These are phyloP conservation scores for Neoniphon sammara DNA, from an alignment of 2,797 vertebrate genomes.

Conservation along the genomic window DNA sequence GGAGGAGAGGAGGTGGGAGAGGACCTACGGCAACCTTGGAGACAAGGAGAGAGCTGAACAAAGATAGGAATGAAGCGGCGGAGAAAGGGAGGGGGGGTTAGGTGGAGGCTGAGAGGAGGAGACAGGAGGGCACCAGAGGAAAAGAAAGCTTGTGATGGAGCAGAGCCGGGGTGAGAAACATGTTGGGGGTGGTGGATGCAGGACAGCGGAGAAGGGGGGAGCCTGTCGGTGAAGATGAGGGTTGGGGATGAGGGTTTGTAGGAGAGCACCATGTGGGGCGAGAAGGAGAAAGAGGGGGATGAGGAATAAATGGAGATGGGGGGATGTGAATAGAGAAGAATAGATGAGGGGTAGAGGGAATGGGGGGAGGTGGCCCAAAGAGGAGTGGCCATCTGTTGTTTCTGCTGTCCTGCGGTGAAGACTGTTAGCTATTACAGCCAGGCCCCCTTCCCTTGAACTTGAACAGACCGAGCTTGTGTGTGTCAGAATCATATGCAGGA, in stretches of 20 bases:
- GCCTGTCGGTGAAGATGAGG: slow-evolving; percentile 38
- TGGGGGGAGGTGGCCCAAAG: slow-evolving; percentile 71
- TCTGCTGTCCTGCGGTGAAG: slow-evolving; percentile 72
- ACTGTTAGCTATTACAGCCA: slow-evolving; percentile 51
- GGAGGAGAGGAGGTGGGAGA: slow-evolving; percentile 3
- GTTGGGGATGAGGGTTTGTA: slow-evolving; percentile 42
- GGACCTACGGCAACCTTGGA: neutral
- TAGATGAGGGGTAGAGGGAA: slow-evolving; percentile 57
- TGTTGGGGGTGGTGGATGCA: neutral
- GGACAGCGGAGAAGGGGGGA: slow-evolving; percentile 12
- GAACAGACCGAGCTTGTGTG: slow-evolving; percentile 54
- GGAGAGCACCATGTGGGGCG: slow-evolving; percentile 24
- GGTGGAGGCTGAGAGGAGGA: neutral
- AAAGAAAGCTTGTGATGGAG: slow-evolving; percentile 43
- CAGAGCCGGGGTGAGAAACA: slow-evolving; percentile 36
- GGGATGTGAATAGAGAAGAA: slow-evolving; percentile 67
- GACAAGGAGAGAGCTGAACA: neutral
- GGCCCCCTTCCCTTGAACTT: slow-evolving; percentile 71
- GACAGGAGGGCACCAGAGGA: slow-evolving; percentile 14
- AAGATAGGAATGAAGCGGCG: neutral
- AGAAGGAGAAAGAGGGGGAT: slow-evolving; percentile 60
- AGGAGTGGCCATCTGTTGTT: slow-evolving; percentile 81
- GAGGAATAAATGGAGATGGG: slow-evolving; percentile 61
- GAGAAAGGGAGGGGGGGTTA: no score
- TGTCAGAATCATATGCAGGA: slow-evolving; percentile 12